Evolutionary conservation across 2,888 invertebrate species (phyloP).

Genomic region (Coleophora flavipennella): DNA sequence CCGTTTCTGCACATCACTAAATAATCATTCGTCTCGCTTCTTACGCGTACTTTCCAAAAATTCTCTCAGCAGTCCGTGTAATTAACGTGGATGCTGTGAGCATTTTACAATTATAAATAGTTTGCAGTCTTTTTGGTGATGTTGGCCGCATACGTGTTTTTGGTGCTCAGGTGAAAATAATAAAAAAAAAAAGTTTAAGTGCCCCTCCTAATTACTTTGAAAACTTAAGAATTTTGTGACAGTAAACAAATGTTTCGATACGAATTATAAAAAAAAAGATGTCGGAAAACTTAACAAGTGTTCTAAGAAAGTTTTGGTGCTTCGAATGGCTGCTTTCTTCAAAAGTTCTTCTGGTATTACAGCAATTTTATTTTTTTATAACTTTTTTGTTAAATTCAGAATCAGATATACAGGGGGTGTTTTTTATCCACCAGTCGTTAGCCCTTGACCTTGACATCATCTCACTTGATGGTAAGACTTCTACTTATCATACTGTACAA

Average conservation of each 20-base stretch:
- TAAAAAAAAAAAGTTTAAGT: slow-evolving; percentile 7
- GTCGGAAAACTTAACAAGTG: slow-evolving; percentile 37
- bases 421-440: too few relatives aligned
- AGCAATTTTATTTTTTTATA: not conserved
- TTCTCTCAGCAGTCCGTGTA: slow-evolving; percentile 34
- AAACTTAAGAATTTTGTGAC: too few relatives aligned
- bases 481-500: too few relatives aligned
- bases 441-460: too few relatives aligned
- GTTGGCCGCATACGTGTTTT: slow-evolving; percentile 19
- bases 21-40: slow-evolving; percentile 38
- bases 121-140: slow-evolving; percentile 33
- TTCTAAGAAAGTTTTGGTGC: slow-evolving; percentile 48
- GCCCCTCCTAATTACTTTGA: too few relatives aligned
- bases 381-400: too few relatives aligned
- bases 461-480: too few relatives aligned
- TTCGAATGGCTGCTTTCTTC: slow-evolving; percentile 57
- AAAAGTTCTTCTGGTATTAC: slow-evolving; percentile 56
- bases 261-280: slow-evolving; percentile 21
- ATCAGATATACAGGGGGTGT: too few relatives aligned
- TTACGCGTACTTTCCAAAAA: slow-evolving; percentile 63
- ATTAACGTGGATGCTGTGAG: slow-evolving; percentile 1
- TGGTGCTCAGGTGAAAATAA: slow-evolving; percentile 8
- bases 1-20: too few relatives aligned
- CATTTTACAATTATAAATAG: slow-evolving; percentile 26
- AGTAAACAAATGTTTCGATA: too few relatives aligned